Conservation (phyloP, 2,888 invertebrate species). For the Eumerus sabulonum region DNA sequence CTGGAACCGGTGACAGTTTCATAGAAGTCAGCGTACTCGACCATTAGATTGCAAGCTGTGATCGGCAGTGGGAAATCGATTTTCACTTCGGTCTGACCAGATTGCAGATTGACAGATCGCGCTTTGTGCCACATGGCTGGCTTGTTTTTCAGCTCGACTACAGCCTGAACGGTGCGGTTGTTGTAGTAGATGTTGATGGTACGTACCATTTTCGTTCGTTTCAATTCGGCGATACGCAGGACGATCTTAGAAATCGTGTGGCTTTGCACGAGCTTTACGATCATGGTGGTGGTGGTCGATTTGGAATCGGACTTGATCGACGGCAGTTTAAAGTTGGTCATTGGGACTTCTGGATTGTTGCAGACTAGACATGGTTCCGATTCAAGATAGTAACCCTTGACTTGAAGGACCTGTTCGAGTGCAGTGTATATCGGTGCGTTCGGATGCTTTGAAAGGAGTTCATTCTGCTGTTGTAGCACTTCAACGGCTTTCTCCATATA, state of each 20-base stretch:
- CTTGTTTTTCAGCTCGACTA: slow-evolving; percentile 97
- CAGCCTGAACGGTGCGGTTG: slow-evolving; percentile 96
- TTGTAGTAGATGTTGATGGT: slow-evolving; percentile 98
- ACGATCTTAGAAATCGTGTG: slow-evolving; percentile 97
- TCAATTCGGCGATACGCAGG: slow-evolving; percentile 95
- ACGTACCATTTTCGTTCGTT: slow-evolving; percentile 97
- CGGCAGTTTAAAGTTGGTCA: slow-evolving; percentile 93
- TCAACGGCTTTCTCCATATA: slow-evolving; percentile 93
- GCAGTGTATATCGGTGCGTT: slow-evolving; percentile 96
- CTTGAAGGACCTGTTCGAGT: slow-evolving; percentile 94
- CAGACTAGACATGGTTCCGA: slow-evolving; percentile 98
- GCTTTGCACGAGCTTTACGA: slow-evolving; percentile 96
- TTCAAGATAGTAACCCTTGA: slow-evolving; percentile 97
- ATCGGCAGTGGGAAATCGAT: slow-evolving; percentile 98
- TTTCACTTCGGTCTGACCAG: slow-evolving; percentile 96
- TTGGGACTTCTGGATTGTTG: slow-evolving; percentile 97
- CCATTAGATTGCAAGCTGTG: slow-evolving; percentile 98
- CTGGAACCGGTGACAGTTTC: slow-evolving; percentile 94
- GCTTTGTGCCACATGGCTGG: slow-evolving; percentile 99
- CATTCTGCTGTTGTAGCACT: slow-evolving; percentile 92
- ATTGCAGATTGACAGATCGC: slow-evolving; percentile 92
- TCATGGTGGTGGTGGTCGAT: slow-evolving; percentile 98
- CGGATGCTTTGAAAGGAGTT: slow-evolving; percentile 92
- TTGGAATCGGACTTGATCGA: slow-evolving; percentile 97
- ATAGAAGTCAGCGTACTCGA: slow-evolving; percentile 98